These are phyloP conservation scores for Ifrita kowaldi DNA, from an alignment of 2,113 vertebrate species.

Conservation along the genomic window DNA sequence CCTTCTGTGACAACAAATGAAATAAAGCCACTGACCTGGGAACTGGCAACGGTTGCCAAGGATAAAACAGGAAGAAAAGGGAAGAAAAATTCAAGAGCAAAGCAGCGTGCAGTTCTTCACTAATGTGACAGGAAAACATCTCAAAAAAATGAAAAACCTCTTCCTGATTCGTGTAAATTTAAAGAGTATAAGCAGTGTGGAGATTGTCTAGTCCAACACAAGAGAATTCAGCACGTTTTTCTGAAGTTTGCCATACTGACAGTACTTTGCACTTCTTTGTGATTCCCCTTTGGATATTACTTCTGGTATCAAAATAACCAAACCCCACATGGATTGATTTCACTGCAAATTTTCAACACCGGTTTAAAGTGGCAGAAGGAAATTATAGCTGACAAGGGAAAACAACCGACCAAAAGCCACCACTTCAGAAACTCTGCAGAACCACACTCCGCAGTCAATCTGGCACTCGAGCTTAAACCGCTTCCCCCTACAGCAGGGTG, in stretches of 20 bases:
- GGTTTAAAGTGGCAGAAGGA: neutral
- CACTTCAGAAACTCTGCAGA: neutral
- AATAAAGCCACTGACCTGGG: neutral
- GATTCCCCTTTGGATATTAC: neutral
- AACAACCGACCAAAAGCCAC: neutral
- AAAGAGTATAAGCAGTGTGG: neutral
- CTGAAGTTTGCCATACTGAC: neutral
- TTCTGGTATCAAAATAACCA: neutral
- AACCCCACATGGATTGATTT: neutral
- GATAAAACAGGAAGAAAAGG: neutral
- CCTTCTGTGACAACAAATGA: neutral
- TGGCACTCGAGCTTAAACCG: neutral
- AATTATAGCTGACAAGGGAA: fast-evolving
- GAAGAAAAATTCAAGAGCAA: neutral
- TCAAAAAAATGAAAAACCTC: neutral
- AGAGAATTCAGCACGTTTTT: neutral
- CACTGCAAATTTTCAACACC: neutral
- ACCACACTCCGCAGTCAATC: too few relatives aligned
- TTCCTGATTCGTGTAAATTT: neutral
- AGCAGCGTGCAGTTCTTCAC: neutral
- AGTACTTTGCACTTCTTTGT: neutral
- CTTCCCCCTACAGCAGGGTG: fast-evolving
- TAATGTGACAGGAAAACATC: neutral
- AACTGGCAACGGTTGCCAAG: neutral
- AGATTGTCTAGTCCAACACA: neutral